These are phyloP conservation scores for Drosophila pectinifera DNA, from an alignment of 1,140 invertebrate genomes.

Conservation along the genomic window DNA sequence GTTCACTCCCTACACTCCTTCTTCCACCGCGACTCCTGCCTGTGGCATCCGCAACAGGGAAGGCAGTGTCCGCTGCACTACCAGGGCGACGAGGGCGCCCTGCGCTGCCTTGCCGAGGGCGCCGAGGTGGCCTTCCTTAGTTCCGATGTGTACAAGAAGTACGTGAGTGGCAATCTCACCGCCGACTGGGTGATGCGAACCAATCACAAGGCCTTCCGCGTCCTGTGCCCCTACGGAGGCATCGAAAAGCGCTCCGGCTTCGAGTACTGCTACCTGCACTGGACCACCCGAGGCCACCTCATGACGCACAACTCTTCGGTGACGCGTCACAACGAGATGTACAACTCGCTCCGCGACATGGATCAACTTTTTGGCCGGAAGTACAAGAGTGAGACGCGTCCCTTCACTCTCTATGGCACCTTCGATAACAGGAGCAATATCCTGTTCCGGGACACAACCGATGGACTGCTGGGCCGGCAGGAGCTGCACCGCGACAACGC, in stretches of 20 bases:
- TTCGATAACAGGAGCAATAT: slow-evolving; percentile 88
- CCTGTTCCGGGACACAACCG: slow-evolving; percentile 89
- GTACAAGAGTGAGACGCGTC: slow-evolving; percentile 86
- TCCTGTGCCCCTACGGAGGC: slow-evolving; percentile 86
- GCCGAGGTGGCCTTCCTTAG: slow-evolving; percentile 95
- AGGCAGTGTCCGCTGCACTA: slow-evolving; percentile 77
- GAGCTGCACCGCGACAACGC: slow-evolving; percentile 83
- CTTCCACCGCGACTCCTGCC: slow-evolving; percentile 89
- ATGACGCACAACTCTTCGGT: slow-evolving; percentile 86
- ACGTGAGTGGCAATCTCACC: slow-evolving; percentile 85
- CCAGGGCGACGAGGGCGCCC: slow-evolving; percentile 88
- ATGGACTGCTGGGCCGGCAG: slow-evolving; percentile 84
- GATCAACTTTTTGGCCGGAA: slow-evolving; percentile 89
- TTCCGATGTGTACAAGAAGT: slow-evolving; percentile 89
- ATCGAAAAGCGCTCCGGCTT: slow-evolving; percentile 69
- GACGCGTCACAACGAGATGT: slow-evolving; percentile 87
- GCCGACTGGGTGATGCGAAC: slow-evolving; percentile 55
- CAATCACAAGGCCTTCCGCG: slow-evolving; percentile 73
- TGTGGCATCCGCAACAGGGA: slow-evolving; percentile 85
- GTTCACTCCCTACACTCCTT: slow-evolving; percentile 78
- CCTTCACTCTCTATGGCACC: slow-evolving; percentile 89
- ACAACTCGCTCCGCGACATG: slow-evolving; percentile 88
- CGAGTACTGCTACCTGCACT: slow-evolving; percentile 89
- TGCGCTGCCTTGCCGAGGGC: slow-evolving; percentile 91
- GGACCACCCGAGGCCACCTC: slow-evolving; percentile 88